A percentile compares a stretch with the other conserved stretches of the same genome.
Conservation (phyloP, 2,797 vertebrate genomes). For the Myotis vivesi region DNA sequence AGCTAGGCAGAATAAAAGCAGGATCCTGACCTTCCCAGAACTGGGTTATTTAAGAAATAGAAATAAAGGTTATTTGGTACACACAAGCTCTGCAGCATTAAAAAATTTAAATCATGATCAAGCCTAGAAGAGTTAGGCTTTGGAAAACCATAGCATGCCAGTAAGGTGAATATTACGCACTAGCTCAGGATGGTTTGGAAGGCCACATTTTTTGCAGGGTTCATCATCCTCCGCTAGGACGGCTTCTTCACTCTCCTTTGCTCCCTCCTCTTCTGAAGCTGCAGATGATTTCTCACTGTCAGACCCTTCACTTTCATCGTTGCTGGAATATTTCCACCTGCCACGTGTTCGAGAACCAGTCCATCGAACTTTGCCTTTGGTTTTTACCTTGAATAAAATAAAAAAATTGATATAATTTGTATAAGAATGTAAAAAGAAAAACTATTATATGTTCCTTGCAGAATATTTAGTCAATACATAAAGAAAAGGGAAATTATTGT, state of each 20-base stretch:
- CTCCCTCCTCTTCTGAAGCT: conserved; percentile 87
- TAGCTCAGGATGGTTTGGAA: conserved; percentile 97
- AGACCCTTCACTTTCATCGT: conserved; percentile 88
- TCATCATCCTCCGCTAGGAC: conserved; percentile 89
- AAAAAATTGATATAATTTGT: conserved; percentile 39
- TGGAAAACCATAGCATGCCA: not conserved
- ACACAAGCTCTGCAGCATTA: not conserved
- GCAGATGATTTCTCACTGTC: conserved; percentile 86
- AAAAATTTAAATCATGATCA: not conserved
- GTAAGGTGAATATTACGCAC: conserved; percentile 79
- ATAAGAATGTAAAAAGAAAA: not conserved
- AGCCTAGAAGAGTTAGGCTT: not conserved
- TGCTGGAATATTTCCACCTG: conserved; percentile 89
- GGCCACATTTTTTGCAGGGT: conserved; percentile 96
- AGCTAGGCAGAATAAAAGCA: not conserved
- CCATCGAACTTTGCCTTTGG: conserved; percentile 91
- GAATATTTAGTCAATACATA: conserved; percentile 38
- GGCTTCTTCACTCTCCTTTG: conserved; percentile 86
- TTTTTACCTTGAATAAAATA: conserved; percentile 83
- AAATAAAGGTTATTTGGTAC: conserved; percentile 16
- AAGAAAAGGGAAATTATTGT: conserved; percentile 40
- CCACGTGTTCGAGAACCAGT: conserved; percentile 90
- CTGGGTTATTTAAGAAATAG: not conserved
- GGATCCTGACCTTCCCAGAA: not conserved
- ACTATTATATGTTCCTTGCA: not conserved